phyloP scores from a whole-genome alignment of 2,113 vertebrate genomes.

The Corvus cornix region DNA sequence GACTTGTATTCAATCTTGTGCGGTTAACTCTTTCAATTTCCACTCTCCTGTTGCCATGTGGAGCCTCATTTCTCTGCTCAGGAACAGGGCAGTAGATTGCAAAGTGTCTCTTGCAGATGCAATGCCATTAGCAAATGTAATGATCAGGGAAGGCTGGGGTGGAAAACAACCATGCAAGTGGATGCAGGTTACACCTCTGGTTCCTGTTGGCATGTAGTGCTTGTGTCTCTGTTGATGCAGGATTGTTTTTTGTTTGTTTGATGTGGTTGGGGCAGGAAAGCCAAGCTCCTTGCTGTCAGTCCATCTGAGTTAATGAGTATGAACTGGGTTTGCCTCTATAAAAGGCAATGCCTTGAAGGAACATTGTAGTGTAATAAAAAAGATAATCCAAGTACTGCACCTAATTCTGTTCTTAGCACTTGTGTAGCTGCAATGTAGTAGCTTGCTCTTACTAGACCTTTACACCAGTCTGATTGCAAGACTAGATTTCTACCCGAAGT shows the following conservation, averaged over 20 bases:
- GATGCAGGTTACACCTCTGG: not conserved
- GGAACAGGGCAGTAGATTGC: not conserved
- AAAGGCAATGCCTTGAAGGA: constrained; percentile 39
- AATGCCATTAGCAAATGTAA: not conserved
- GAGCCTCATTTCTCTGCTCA: not conserved
- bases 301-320: not conserved
- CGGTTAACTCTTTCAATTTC: not conserved
- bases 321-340: not conserved
- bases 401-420: not conserved
- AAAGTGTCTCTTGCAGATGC: not conserved
- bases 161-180: not conserved
- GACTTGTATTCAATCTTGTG: not conserved
- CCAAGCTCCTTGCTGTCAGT: not conserved
- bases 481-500: not conserved
- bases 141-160: not conserved
- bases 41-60: not conserved
- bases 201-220: not conserved
- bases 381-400: not conserved
- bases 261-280: constrained; percentile 32
- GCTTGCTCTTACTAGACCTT: not conserved
- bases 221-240: not conserved
- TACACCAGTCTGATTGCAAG: not conserved
- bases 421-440: not conserved
- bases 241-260: not conserved
- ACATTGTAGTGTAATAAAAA: not conserved